Conservation (phyloP, 2,797 vertebrate genomes). For the Rhinichthys osculus region DNA sequence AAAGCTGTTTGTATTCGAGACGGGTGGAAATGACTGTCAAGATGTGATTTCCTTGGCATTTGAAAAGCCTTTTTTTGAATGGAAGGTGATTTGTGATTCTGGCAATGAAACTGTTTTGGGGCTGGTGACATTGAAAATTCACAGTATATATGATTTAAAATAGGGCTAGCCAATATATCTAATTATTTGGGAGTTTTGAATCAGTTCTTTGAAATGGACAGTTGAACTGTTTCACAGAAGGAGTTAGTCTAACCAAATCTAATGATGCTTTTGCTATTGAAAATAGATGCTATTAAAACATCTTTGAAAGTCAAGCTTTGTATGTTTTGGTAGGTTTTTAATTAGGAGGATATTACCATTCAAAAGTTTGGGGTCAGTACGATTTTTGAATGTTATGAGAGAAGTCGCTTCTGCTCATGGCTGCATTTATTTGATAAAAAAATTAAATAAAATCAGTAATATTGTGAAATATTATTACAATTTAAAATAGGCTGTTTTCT, state of each 20-base stretch:
- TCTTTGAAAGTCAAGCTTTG: neutral
- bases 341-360: neutral
- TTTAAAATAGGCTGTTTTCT: neutral
- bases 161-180: neutral
- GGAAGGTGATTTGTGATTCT: neutral
- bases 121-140: neutral
- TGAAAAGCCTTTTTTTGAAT: neutral
- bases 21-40: constrained; percentile 1
- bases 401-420: no score
- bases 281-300: neutral
- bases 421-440: neutral
- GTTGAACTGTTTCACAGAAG: neutral
- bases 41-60: constrained; percentile 29
- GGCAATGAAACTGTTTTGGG: neutral
- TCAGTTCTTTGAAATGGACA: neutral
- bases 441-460: neutral
- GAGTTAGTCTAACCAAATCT: neutral
- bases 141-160: neutral
- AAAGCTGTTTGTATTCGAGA: constrained; percentile 27
- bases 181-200: neutral
- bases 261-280: neutral
- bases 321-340: neutral
- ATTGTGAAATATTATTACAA: neutral
- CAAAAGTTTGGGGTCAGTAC: neutral
- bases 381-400: neutral